phyloP scores from a whole-genome alignment of 2,113 vertebrate species.

The Spea multiplicata region DNA sequence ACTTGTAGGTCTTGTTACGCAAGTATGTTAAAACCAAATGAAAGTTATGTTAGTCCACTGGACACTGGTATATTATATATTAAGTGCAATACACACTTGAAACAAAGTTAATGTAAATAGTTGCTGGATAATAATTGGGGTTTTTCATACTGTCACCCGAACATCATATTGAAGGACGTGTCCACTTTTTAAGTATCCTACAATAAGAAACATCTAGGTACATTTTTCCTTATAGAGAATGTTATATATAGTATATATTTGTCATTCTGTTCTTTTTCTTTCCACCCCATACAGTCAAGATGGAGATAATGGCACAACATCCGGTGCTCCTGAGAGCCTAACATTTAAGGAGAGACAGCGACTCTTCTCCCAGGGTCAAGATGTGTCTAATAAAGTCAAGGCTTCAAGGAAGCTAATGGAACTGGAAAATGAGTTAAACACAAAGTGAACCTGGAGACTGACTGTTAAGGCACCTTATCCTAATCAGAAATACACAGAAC shows the following conservation, averaged over 20 bases:
- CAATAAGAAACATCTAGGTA: no score
- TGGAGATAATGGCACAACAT: constrained; percentile 69
- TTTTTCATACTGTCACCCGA: no score
- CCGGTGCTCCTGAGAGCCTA: constrained; percentile 85
- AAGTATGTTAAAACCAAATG: no score
- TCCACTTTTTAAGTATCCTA: no score
- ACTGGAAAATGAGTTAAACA: constrained; percentile 96
- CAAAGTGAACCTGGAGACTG: constrained; percentile 69
- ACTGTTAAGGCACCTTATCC: constrained; percentile 54
- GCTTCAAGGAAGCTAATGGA: constrained; percentile 94
- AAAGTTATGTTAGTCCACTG: no score
- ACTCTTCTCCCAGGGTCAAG: constrained; percentile 96
- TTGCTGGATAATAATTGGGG: no score
- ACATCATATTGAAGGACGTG: no score
- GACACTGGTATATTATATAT: no score
- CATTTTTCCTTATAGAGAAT: no score
- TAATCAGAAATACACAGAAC: constrained; percentile 30
- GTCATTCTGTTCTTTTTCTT: neutral
- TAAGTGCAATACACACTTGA: no score
- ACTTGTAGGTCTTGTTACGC: no score
- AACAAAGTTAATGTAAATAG: no score
- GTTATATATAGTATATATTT: neutral
- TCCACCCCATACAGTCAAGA: constrained; percentile 70
- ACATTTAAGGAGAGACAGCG: constrained; percentile 96
- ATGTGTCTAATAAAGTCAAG: constrained; percentile 96